Base-by-base conservation (phyloP, 2,113 vertebrate genomes). In the Pollachius pollachius region DNA sequence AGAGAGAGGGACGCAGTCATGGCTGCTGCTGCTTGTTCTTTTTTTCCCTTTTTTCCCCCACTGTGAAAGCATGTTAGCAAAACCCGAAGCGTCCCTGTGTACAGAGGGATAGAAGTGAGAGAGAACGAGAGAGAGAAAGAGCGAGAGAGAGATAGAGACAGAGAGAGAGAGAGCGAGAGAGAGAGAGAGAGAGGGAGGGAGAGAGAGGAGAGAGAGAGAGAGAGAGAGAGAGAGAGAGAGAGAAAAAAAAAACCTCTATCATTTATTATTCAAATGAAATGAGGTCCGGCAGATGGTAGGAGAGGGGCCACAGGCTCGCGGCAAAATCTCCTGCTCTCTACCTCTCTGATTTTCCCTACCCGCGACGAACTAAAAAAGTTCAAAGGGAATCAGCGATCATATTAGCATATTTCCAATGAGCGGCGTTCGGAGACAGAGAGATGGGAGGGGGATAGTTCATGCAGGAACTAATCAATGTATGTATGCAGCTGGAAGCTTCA, bases 391-490 rank as follows among this genome's bases (percentile, higher is more conserved):
- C 93, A 92, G 94, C 91, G 89, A 95, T 96, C 90, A 93, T 93
- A 94, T 96, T 97, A 95, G 92, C 95, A 96, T 96, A 95, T 94
- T 94, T 94, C 93, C 92, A 94, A 93, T 94, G 94, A 95, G 91
- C 88, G 88, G 90, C 90, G 90, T 93, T 93, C 89, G 81, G 82
- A 71, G 41, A 13, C 7, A 13, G 41, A 48, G 41, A 73, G 64
- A 77, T 66, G 76, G 71, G 67, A 71, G 71, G 64, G 68, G 59
- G 73, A 61, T 68, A 79, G 74, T 77, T 70, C 69, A 68, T 69
- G 76, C 73, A 77, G 71, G 83, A 87, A 74, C 76, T 84, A 84
- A 86, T 89, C 85, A 81, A 78, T 87, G 78, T 77, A 21, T 73
- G 72, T 70, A 65, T 82, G 82, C 59, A 73, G 30, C 74, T 72